Evolutionary conservation across 2,888 invertebrate genomes (phyloP), one percentile per base, ranked within the genome.

Genomic region (Tachina lurida): DNA sequence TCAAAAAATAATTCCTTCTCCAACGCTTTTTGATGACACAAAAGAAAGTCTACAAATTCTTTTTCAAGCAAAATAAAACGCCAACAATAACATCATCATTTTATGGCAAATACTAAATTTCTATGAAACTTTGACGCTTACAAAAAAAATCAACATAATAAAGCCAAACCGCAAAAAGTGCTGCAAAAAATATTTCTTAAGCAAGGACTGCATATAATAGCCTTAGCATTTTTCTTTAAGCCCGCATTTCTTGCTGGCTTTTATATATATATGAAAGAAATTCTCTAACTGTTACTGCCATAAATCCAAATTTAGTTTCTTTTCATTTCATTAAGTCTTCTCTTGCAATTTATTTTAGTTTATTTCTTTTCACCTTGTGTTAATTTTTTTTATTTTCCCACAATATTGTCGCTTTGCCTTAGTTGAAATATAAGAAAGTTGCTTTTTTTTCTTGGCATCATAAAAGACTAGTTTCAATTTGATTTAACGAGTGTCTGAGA

Each of bases 241-340:
- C 7, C 12, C 45, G 17, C 31, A 71, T 39, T 68, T 63, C 56
- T 62, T 70, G 9, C 17, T 45, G 54, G 31, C 4, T 17, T 49
- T 52, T 19, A 1, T 31, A 49, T 17, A n/a, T 7, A 43, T 49
- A 5, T 31, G 31, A 13, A 12, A 75, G 8, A 39, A 65, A 31
- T 41, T 65, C 19, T 65, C 15, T 65, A 52, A 60, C 75, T 79
- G 86, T 71, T 67, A 80, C 79, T 83, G 83, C 17, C 79, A 85
- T 87, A 86, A 87, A 86, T 87, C 84, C 77, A 86, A 87, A 86
- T 87, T 87, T 79, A 81, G 84, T 78, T 86, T 84, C 84, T 75
- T 84, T 87, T 76, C 80, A 84, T 80, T 83, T 84, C 84, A 81
- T 86, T 86, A 80, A 84, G 58, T 81, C 70, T 87, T 77, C 56